Conservation (phyloP, 2,113 vertebrate genomes). For the Promerops cafer region DNA sequence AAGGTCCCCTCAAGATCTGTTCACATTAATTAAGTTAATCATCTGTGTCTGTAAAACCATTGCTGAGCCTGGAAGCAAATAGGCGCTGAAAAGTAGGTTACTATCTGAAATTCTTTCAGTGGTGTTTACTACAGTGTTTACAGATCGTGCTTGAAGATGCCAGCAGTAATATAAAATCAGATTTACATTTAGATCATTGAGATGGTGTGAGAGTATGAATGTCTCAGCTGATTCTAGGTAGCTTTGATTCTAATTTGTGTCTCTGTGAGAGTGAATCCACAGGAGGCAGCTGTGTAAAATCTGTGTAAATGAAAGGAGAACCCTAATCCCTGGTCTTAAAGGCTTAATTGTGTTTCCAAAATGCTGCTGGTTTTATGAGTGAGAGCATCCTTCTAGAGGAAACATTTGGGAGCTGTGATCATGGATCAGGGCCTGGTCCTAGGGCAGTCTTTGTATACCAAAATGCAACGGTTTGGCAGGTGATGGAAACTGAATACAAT, state of each 20-base stretch:
- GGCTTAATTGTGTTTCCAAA: neutral
- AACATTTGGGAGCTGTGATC: neutral
- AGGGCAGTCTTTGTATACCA: neutral
- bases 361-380: neutral
- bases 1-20: neutral
- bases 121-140: neutral
- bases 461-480: neutral
- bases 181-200: neutral
- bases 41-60: neutral
- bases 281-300: neutral
- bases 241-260: neutral
- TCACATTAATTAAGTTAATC: neutral
- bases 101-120: neutral
- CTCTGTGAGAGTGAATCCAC: neutral
- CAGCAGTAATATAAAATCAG: neutral
- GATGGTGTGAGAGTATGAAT: neutral
- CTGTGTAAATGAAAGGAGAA: neutral
- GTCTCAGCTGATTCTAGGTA: neutral
- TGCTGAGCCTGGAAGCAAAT: neutral
- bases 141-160: neutral
- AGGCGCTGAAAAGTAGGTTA: neutral
- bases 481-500: neutral
- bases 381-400: neutral
- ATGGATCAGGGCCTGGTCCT: neutral
- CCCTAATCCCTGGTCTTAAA: neutral